Conservation (phyloP, 2,888 invertebrate species). For the Eristalis tenax region DNA sequence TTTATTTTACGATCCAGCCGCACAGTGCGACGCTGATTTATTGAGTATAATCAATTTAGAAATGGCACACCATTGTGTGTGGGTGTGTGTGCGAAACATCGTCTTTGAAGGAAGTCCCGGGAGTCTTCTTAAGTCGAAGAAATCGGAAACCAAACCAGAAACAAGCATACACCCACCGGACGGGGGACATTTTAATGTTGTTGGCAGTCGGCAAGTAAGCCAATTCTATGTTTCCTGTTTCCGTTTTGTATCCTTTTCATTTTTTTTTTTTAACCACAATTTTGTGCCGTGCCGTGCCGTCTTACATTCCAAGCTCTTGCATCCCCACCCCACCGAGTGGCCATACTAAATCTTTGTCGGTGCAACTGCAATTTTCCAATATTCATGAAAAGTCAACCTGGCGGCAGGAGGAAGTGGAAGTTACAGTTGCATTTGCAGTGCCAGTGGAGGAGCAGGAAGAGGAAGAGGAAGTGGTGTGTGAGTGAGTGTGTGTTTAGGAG, state of each 20-base stretch:
- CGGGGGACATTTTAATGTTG: background rate
- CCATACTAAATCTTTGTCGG: background rate
- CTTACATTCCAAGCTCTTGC: background rate
- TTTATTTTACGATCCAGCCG: slow-evolving; percentile 67
- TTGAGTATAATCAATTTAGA: slow-evolving; percentile 61
- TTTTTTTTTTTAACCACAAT: too few relatives aligned
- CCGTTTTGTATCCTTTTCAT: slow-evolving; percentile 48
- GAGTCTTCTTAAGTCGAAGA: slow-evolving; percentile 7
- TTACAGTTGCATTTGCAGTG: background rate
- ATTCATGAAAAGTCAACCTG: slow-evolving; percentile 40
- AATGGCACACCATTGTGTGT: slow-evolving; percentile 19
- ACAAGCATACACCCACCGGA: slow-evolving; percentile 3
- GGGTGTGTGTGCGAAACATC: background rate
- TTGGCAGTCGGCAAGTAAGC: slow-evolving; percentile 45
- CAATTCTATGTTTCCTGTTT: slow-evolving; percentile 68
- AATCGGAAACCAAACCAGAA: slow-evolving; percentile 52
- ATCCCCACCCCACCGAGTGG: background rate
- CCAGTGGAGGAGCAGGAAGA: background rate
- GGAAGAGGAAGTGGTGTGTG: background rate
- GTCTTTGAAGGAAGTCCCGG: background rate
- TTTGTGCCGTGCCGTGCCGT: background rate
- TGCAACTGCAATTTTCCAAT: slow-evolving; percentile 60
- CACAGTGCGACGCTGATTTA: slow-evolving; percentile 56
- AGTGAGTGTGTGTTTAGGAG: slow-evolving; percentile 8
- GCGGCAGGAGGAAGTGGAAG: background rate